Percentiles rank a stretch among this genome's conserved stretches.
Conservation (phyloP, 2,113 vertebrate genomes). For the Gadus macrocephalus region DNA sequence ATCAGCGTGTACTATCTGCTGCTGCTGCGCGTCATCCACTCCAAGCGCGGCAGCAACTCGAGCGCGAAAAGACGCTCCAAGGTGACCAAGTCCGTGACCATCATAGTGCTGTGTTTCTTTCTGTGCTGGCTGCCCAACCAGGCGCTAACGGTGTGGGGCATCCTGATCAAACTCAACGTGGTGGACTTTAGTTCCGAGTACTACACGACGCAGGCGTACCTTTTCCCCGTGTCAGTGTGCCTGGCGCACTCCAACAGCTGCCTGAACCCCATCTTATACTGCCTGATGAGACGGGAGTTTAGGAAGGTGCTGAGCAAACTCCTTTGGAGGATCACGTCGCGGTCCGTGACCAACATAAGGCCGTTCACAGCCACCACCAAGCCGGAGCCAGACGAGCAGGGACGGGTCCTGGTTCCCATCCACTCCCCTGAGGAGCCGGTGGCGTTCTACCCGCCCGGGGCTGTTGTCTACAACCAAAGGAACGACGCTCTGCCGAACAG, state of each 20-base stretch:
- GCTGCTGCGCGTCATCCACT: conserved; percentile 84
- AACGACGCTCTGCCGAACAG: conserved; percentile 78
- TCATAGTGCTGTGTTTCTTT: conserved; percentile 92
- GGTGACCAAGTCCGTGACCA: conserved; percentile 90
- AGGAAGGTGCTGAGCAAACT: conserved; percentile 86
- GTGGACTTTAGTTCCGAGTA: conserved; percentile 88
- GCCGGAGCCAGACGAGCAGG: conserved; percentile 79
- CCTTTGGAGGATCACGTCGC: conserved; percentile 84
- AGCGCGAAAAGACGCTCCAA: conserved; percentile 84
- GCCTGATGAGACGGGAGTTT: conserved; percentile 92
- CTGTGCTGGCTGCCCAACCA: conserved; percentile 97
- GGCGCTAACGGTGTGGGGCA: conserved; percentile 89
- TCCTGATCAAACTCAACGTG: conserved; percentile 91
- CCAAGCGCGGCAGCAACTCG: conserved; percentile 73
- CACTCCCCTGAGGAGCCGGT: conserved; percentile 55
- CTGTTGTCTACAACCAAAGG: conserved; percentile 76
- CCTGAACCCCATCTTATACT: conserved; percentile 92
- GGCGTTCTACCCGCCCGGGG: conserved; percentile 82
- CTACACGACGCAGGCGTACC: conserved; percentile 87
- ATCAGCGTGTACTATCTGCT: conserved; percentile 88
- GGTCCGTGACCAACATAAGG: conserved; percentile 77
- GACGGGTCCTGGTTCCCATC: conserved; percentile 56
- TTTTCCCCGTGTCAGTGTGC: conserved; percentile 91
- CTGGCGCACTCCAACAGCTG: conserved; percentile 97
- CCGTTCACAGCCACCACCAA: conserved; percentile 85